phyloP scores from a whole-genome alignment of 2,888 invertebrate species.

The Therioaphis trifolii region DNA sequence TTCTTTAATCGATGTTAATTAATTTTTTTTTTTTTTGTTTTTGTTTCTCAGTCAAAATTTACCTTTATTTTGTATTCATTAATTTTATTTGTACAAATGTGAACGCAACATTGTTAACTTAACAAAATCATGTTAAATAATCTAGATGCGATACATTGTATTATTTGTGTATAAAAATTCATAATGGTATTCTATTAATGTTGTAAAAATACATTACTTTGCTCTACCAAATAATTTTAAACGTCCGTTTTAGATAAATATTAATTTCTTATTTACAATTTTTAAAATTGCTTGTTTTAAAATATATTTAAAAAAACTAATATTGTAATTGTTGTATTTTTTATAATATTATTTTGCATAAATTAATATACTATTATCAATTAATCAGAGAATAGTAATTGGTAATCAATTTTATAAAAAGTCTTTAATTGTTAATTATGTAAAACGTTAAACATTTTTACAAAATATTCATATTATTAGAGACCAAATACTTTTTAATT shows the following conservation, averaged over 20 bases:
- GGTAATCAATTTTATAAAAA: neutral
- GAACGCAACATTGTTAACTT: slow-evolving; percentile 7
- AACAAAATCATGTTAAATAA: slow-evolving; percentile 21
- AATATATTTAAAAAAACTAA: slow-evolving; percentile 50
- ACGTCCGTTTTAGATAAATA: slow-evolving; percentile 52
- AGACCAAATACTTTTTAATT: too few relatives aligned
- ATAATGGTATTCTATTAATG: slow-evolving; percentile 42
- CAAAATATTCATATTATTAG: neutral
- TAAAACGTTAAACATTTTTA: neutral
- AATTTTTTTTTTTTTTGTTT: slow-evolving; percentile 17
- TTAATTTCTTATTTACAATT: slow-evolving; percentile 44
- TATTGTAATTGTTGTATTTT: neutral
- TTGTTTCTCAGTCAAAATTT: slow-evolving; percentile 30
- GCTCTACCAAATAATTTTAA: slow-evolving; percentile 38
- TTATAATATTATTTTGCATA: neutral
- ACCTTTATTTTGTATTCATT: slow-evolving; percentile 38
- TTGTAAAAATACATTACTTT: slow-evolving; percentile 31
- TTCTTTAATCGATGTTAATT: slow-evolving; percentile 39
- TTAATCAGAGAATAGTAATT: slow-evolving; percentile 23
- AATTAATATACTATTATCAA: neutral
- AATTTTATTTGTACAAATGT: slow-evolving; percentile 18
- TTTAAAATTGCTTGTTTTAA: slow-evolving; percentile 55
- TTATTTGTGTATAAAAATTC: slow-evolving; percentile 43
- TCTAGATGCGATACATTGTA: slow-evolving; percentile 41
- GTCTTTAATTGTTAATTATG: neutral